These are phyloP conservation scores for Agrilus mali DNA, from an alignment of 2,888 invertebrate species.

Conservation along the genomic window DNA sequence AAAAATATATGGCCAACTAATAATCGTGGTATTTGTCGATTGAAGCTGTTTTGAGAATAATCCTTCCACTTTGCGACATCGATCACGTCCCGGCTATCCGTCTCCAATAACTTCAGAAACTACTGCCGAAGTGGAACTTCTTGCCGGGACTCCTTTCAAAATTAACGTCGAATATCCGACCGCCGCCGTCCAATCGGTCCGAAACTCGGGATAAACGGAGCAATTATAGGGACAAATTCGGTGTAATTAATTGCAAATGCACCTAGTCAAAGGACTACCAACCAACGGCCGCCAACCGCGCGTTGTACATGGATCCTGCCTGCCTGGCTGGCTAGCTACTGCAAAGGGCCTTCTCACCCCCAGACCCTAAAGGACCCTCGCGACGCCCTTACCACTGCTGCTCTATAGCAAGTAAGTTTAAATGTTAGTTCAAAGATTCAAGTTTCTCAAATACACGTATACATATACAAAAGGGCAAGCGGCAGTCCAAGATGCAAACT, in stretches of 20 bases:
- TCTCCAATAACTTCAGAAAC: too few species aligned
- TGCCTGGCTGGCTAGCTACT: not conserved
- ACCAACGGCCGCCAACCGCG: not conserved
- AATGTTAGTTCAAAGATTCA: conserved; percentile 25
- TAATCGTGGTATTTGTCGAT: too few species aligned
- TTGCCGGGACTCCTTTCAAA: too few species aligned
- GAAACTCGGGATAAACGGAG: conserved; percentile 9
- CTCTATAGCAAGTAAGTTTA: conserved; percentile 20
- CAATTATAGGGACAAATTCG: conserved; percentile 13
- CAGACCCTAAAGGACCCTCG: not conserved
- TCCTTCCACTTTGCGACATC: too few species aligned
- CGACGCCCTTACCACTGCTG: too few species aligned
- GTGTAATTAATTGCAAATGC: conserved; percentile 16
- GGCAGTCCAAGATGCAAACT: conserved; percentile 28
- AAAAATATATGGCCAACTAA: too few species aligned
- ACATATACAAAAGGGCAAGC: too few species aligned
- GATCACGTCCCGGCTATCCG: too few species aligned
- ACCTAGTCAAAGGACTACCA: conserved; percentile 16
- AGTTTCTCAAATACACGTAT: conserved; percentile 23
- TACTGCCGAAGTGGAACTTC: too few species aligned
- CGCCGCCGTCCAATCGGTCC: not conserved
- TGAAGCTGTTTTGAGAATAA: too few species aligned
- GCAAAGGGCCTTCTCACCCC: too few species aligned
- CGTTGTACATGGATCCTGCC: not conserved
- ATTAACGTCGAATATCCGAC: too few species aligned